Conservation (phyloP, 2,113 vertebrate species). For the Myotis yumanensis region DNA sequence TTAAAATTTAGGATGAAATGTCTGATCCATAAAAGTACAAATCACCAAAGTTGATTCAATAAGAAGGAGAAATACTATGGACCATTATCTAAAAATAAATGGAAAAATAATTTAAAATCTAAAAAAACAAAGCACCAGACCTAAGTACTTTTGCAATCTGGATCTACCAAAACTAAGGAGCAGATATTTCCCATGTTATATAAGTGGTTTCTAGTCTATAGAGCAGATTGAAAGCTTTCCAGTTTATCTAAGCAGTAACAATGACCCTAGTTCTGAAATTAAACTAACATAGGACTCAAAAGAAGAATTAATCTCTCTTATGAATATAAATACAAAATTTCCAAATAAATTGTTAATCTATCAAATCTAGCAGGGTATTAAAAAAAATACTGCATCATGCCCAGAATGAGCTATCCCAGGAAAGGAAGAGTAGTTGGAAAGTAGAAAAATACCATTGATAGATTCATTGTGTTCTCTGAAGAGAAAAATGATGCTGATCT, state of each 20-base stretch:
- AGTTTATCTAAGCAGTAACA: neutral
- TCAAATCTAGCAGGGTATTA: neutral
- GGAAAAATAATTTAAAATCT: constrained; percentile 2
- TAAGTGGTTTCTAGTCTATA: neutral
- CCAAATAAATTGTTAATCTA: constrained; percentile 21
- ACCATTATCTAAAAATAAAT: constrained; percentile 10
- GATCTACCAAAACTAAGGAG: constrained; percentile 9
- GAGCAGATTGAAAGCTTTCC: neutral
- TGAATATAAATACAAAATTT: constrained; percentile 16
- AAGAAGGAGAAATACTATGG: neutral
- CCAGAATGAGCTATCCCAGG: neutral
- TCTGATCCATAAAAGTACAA: neutral
- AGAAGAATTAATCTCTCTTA: neutral
- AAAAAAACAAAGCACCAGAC: neutral
- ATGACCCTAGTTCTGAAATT: constrained; percentile 17
- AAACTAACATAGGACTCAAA: neutral
- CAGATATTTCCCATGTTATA: constrained; percentile 4
- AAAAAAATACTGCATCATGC: neutral
- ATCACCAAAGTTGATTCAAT: neutral
- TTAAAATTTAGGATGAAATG: constrained; percentile 31
- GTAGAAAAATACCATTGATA: constrained; percentile 19
- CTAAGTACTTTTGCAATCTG: neutral
- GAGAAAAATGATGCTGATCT: neutral
- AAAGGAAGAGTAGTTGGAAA: neutral
- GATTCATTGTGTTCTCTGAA: constrained; percentile 11